Evolutionary conservation across 2,888 invertebrate species (phyloP).

Genomic region (Erynnis tages): DNA sequence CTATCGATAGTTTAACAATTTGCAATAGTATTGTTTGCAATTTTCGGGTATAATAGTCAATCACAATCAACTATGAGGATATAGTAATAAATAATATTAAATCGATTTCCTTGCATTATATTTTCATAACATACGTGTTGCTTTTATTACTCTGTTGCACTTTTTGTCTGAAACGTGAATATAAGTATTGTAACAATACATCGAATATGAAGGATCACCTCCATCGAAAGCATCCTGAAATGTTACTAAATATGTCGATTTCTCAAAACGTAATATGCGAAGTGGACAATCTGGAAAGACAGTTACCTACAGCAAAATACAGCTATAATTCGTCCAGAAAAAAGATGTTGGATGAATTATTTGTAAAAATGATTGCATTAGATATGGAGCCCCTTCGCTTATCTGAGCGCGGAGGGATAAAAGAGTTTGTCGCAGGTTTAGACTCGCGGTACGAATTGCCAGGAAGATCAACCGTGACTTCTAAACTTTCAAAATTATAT

Average conservation of each 20-base stretch:
- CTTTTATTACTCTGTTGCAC: too few species aligned
- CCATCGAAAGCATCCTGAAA: neutral
- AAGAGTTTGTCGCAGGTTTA: conserved; percentile 11
- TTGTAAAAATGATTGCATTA: conserved; percentile 10
- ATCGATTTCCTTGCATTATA: too few species aligned
- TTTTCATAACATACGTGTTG: too few species aligned
- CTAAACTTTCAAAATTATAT: conserved; percentile 6
- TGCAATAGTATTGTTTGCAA: too few species aligned
- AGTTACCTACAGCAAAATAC: conserved; percentile 5
- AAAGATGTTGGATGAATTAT: conserved; percentile 9
- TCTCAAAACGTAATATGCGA: neutral
- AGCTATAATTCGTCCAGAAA: conserved; percentile 7
- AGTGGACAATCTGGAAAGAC: conserved; percentile 1
- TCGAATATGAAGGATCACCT: conserved; percentile 4
- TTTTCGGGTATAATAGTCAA: too few species aligned
- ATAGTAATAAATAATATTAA: too few species aligned
- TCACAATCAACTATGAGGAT: too few species aligned
- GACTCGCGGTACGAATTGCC: conserved; percentile 13
- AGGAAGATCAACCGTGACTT: conserved; percentile 8
- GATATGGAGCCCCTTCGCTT: conserved; percentile 10
- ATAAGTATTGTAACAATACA: conserved; percentile 6
- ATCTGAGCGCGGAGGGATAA: conserved; percentile 13
- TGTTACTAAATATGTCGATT: neutral
- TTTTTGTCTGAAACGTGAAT: neutral
- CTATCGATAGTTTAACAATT: too few species aligned